These are phyloP conservation scores for Nymphalis io DNA, from an alignment of 1,140 invertebrate species.

Conservation along the genomic window DNA sequence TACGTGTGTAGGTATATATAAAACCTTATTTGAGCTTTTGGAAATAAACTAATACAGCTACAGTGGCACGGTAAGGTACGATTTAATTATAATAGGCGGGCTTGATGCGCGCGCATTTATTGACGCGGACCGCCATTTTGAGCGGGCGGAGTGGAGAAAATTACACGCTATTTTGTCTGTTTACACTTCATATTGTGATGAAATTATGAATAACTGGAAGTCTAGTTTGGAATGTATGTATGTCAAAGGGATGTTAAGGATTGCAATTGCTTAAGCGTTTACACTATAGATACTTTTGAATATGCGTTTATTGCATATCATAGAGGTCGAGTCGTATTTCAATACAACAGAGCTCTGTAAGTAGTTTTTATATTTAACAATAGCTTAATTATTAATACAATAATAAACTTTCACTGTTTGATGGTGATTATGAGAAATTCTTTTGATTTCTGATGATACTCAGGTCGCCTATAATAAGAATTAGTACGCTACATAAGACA, in stretches of 20 bases:
- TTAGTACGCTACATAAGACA: too few relatives aligned
- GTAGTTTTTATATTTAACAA: too few relatives aligned
- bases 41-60: conserved; percentile 21
- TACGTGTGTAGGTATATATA: not conserved
- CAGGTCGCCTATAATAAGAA: too few relatives aligned
- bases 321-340: too few relatives aligned
- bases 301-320: too few relatives aligned
- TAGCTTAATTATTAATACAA: too few relatives aligned
- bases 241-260: conserved; percentile 1
- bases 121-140: conserved; percentile 38
- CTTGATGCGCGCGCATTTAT: conserved; percentile 38
- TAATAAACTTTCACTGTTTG: too few relatives aligned
- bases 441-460: too few relatives aligned
- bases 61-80: conserved; percentile 9
- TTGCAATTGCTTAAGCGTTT: too few relatives aligned
- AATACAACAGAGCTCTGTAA: too few relatives aligned
- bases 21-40: conserved; percentile 17
- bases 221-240: conserved; percentile 1
- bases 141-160: conserved; percentile 26
- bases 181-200: conserved; percentile 3
- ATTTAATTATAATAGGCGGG: conserved; percentile 32
- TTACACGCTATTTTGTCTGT: conserved; percentile 31
- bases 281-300: too few relatives aligned
- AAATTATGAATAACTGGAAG: not conserved
- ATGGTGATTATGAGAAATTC: too few relatives aligned